Conservation (phyloP, 1,140 invertebrate species). For the Trypoxylus dichotomus region DNA sequence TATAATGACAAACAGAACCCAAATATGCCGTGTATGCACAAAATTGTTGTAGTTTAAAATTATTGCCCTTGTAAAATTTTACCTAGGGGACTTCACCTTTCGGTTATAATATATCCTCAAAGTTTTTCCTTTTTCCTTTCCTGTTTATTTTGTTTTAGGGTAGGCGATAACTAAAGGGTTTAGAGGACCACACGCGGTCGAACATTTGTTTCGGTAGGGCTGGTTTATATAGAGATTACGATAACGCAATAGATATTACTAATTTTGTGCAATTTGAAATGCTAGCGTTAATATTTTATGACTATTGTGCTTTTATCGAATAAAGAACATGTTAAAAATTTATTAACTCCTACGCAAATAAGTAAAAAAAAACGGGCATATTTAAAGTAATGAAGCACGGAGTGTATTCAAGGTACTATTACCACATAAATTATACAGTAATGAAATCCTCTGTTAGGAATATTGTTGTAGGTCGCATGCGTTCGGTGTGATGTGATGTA, state of each 20-base stretch:
- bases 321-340: neutral
- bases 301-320: neutral
- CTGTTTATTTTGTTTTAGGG: constrained; percentile 3
- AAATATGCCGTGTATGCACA: neutral
- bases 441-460: neutral
- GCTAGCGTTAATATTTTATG: no score
- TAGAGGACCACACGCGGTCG: neutral
- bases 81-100: neutral
- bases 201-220: neutral
- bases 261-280: no score
- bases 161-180: neutral
- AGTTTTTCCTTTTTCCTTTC: neutral
- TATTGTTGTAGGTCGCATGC: neutral
- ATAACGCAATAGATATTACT: no score
- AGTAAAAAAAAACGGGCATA: neutral
- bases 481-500: neutral
- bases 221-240: neutral
- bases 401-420: neutral
- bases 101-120: neutral
- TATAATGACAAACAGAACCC: neutral
- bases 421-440: neutral
- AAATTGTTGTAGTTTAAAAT: neutral
- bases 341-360: neutral
- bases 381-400: no score
- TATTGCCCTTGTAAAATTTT: constrained; percentile 3